Conservation (phyloP, 1,140 invertebrate genomes). For the Heliconius eleuchia region DNA sequence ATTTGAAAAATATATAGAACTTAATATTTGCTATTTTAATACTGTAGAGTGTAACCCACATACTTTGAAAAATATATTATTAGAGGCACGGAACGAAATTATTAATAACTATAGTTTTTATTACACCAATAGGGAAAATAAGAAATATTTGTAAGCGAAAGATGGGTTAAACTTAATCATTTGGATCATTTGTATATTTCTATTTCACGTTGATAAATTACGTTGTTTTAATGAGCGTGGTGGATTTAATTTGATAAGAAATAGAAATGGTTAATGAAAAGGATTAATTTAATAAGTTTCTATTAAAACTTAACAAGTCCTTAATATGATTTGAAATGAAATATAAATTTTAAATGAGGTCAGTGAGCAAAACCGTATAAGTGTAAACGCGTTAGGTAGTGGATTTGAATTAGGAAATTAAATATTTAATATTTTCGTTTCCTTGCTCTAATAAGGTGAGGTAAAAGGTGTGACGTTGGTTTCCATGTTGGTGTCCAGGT, state of each 20-base stretch:
- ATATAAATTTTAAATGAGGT: neutral
- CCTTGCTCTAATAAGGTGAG: too few relatives aligned
- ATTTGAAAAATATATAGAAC: neutral
- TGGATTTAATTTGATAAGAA: neutral
- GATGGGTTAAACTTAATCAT: conserved; percentile 26
- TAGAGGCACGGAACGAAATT: too few relatives aligned
- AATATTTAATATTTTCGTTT: too few relatives aligned
- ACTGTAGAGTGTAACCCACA: neutral
- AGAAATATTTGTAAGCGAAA: neutral
- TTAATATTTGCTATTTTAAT: neutral
- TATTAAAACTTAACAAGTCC: neutral
- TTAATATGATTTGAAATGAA: neutral
- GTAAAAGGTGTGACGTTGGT: too few relatives aligned
- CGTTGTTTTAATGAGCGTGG: neutral
- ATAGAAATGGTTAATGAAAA: neutral
- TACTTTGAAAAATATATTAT: too few relatives aligned
- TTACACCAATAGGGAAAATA: neutral
- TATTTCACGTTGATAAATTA: conserved; percentile 20
- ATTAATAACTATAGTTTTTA: too few relatives aligned
- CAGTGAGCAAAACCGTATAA: too few relatives aligned
- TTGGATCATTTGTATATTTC: conserved; percentile 35
- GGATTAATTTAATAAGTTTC: neutral
- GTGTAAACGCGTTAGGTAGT: too few relatives aligned
- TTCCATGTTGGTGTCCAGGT: too few relatives aligned
- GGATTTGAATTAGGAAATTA: too few relatives aligned